Base-by-base conservation (phyloP, 1,140 invertebrate species). In the Plectus sambesii region DNA sequence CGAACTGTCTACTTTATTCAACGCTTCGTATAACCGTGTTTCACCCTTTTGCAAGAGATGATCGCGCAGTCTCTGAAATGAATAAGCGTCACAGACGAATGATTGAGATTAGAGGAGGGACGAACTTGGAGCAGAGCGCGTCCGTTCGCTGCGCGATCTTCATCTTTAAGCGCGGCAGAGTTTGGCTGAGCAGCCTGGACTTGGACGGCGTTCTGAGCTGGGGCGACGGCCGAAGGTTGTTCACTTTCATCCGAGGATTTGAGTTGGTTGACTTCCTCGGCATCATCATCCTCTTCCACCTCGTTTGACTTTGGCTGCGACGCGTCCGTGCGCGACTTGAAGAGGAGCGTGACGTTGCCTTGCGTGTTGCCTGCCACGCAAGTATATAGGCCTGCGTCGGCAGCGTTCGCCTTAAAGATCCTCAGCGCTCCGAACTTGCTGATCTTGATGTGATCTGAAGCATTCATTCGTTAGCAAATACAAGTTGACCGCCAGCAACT, bases 371-470 rank as follows among this genome's bases (percentile, higher is more conserved):
- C 51, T 20, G 66, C 62, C 25, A 58, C 52, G 46, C 64, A 67
- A 26, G 63, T 64, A 37, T 69, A 67, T 9, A 69, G 22, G 20
- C 64, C 64, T 17, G 61, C 61, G 49, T 67, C 64, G 45, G 60
- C 59, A 40, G 60, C 50, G 25, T 53, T 43, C 15, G 63, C 61
- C 43, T 69, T 58, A 50, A 68, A 69, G 15, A 67, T 68, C 33
- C 64, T 27, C 9, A 67, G 49, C 19, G 68, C 66, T 17, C 64
- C 64, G 46, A 67, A 67, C 38, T 49, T 38, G 17, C 60, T 63
- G 6, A 67, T 62, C 59, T 69, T 69, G 2, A 68, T 59, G 26
- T 64, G 64, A n/a, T 56, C 62, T 64, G 44, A 62, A 63, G 47
- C 3, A 33, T n/a, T 20, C 2, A 33, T 1, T 37, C 23, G 5